Evolutionary conservation across 2,797 vertebrate species (phyloP), one percentile per base, ranked within the genome.

Genomic region (Xenops minutus): DNA sequence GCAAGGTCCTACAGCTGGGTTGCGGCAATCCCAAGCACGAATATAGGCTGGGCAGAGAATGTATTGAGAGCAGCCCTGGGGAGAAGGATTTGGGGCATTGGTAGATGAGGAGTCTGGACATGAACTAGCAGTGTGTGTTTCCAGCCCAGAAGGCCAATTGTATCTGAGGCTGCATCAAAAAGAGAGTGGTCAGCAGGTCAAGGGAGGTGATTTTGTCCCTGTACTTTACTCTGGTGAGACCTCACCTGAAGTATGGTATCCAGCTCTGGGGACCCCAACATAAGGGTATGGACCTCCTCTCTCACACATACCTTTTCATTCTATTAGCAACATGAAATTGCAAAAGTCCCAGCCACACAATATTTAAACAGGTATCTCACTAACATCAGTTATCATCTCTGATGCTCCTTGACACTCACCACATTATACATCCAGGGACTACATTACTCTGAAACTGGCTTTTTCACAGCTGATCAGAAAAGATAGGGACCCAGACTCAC

Each of bases 161-260:
- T 66, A 34, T 41, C 34, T 34, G 29, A 6, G 34, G 39, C 39
- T 48, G 16, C 39, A 54, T 48, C 39, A 27, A 78, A 78, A 84
- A 7, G 3, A 66, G 7, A 0, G 0, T 21, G 30, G 52, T 34
- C 13, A 54, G 34, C 26, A 54, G 52, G 19, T 22, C 0, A 0
- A 14, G 52, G 26, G 52, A 36, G 22, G 37, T 43, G 18, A 43
- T 43, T 59, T 19, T 78, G 46, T 9, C 51, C 15, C 26, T 72
- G 10, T 10, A 4, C 30, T 46, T 18, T 13, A 27, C 15, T 54
- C 15, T 59, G 26, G 12, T 59, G 59, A 54, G 59, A 72, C 18
- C 19, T 27, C 10, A 14, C 18, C 24, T 46, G 30, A 27, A 81
- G 58, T 39, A 22, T 24, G 39, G 24, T 18, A 54, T 36, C 46